phyloP scores from a whole-genome alignment of 2,888 invertebrate species.

The Imbricaverruca yamaguchii region DNA sequence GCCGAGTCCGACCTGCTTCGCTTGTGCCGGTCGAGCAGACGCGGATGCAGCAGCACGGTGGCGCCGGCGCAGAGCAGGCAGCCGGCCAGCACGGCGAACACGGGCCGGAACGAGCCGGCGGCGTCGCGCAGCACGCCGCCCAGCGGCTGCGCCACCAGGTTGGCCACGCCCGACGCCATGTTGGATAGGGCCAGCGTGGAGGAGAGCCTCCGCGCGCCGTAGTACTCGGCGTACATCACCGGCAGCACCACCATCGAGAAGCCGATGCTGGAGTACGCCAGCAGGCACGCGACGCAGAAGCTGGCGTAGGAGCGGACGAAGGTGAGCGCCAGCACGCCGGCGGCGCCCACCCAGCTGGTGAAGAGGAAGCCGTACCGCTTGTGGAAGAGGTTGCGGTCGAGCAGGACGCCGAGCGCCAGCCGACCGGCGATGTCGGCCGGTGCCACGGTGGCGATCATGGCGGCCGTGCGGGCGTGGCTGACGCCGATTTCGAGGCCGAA shows the following conservation, averaged over 20 bases:
- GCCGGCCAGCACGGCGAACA: not conserved
- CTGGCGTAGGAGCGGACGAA: not conserved
- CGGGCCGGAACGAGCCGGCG: not conserved
- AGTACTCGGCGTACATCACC: conserved; percentile 12
- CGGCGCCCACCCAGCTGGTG: not conserved
- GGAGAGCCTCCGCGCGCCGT: not conserved
- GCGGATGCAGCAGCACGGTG: not conserved
- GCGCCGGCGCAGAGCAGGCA: not conserved
- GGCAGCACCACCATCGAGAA: not conserved
- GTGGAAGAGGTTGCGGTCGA: conserved; percentile 10
- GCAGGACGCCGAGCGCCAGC: not conserved
- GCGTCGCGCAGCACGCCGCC: not conserved
- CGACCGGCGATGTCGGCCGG: not conserved
- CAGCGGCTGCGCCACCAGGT: not conserved
- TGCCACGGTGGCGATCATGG: not conserved
- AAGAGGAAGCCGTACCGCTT: not conserved
- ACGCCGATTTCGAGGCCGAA: conserved; percentile 1
- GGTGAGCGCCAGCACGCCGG: not conserved
- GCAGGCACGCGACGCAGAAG: not conserved
- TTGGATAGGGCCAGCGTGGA: conserved; percentile 2
- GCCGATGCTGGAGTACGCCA: not conserved
- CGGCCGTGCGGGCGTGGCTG: not conserved
- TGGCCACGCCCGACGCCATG: not conserved
- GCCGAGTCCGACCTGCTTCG: not conserved
- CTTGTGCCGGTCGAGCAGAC: not conserved